Base-by-base conservation (phyloP, 2,888 invertebrate species). In the Embidobia sp. region DNA sequence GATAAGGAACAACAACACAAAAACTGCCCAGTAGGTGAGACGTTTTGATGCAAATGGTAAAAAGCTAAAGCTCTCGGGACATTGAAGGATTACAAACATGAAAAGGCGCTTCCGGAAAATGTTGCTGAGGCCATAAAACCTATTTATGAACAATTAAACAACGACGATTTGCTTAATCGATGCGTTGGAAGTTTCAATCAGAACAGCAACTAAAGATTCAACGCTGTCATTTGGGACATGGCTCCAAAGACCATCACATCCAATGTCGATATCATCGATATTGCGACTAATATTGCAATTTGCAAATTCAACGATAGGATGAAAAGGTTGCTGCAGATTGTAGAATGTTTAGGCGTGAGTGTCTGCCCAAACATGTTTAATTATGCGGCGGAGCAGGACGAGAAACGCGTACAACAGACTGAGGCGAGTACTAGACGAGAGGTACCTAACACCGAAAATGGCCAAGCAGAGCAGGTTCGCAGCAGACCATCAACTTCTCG, bases 161-260 rank as follows among this genome's bases (percentile, higher is more conserved):
- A 15, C 1, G 61, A 61, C 7, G 40, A 51, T 22, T 35, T 70
- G 33, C 29, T 70, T 6, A 10, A 31, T 5, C 61, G 70, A 3
- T 42, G 44, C 26, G 44, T 44, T 10, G 26, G 44, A 26, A 26
- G 26, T 7, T 44, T 44, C n/a, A 44, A 44, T 44, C 22, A 44
- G 10, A 44, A 44, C 10, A 44, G 7, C 11, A 44, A 26, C 11
- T 11, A 44, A 11, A 26, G 11, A 11, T 63, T 63, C 16, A 53
- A 63, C 8, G 11, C 44, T 1, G 16, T 53, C 0, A n/a, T 72
- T 8, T 72, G 63, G 63, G n/a, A 42, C 7, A 51, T 69, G 1
- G 48, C 40, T 31, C 59, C 49, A 10, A 69, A 35, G 15, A 35
- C 15, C 15, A 35, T 35, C n/a, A n/a, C n/a, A n/a, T n/a, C n/a